Percentiles rank a stretch among this genome's conserved stretches.
Evolutionary conservation across 2,888 invertebrate species (phyloP).

Genomic region (Agapostemon virescens): DNA sequence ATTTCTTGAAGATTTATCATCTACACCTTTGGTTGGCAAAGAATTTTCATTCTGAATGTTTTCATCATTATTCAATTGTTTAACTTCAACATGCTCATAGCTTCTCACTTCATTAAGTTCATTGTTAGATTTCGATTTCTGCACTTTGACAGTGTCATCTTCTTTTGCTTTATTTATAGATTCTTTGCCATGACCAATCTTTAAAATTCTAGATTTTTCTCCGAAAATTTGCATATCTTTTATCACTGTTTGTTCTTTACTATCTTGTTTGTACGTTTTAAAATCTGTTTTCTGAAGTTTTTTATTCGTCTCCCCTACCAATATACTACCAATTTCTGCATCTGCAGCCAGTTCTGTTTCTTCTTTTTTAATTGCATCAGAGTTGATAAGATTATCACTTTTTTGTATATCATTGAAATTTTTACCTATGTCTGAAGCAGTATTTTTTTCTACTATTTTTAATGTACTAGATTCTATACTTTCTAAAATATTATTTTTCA

Average conservation of each 20-base stretch:
- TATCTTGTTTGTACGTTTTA: constrained; percentile 82
- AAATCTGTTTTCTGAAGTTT: constrained; percentile 79
- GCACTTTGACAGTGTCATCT: background rate
- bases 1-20: constrained; percentile 15
- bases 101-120: background rate
- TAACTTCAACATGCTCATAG: constrained; percentile 29
- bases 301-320: constrained; percentile 77
- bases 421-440: constrained; percentile 67
- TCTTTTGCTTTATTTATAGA: constrained; percentile 58
- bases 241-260: constrained; percentile 66
- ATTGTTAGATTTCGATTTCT: constrained; percentile 16
- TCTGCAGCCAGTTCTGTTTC: constrained; percentile 81
- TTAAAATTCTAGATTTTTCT: constrained; percentile 27
- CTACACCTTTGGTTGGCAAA: background rate
- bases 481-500: constrained; percentile 35
- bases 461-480: constrained; percentile 64
- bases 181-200: constrained; percentile 26
- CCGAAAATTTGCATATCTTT: constrained; percentile 50
- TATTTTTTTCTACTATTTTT: constrained; percentile 64
- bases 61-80: background rate
- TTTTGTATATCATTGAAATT: constrained; percentile 77
- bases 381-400: constrained; percentile 75
- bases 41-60: constrained; percentile 12
- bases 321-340: constrained; percentile 73
- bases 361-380: constrained; percentile 79